phyloP scores from a whole-genome alignment of 2,797 vertebrate genomes.

The Enteromius radiatus region DNA sequence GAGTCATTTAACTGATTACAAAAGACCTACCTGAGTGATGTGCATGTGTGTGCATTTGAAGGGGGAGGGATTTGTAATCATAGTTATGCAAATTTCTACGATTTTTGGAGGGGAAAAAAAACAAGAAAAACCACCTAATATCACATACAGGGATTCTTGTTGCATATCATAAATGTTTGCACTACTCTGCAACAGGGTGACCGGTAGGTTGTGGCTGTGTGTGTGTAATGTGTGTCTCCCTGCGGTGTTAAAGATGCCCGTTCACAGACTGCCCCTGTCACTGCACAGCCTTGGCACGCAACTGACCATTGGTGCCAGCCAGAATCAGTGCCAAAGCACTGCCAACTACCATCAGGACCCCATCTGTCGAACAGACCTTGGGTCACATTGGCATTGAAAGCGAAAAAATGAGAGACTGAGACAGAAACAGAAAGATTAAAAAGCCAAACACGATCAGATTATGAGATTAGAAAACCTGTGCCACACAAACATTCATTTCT shows the following conservation, averaged over 20 bases:
- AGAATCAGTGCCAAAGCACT: constrained; percentile 28
- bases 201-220: background rate
- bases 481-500: constrained; percentile 5
- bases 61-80: background rate
- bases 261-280: constrained; percentile 39
- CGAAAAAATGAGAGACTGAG: background rate
- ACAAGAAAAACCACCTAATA: background rate
- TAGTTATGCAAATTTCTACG: constrained; percentile 1
- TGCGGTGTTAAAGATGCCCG: constrained; percentile 16
- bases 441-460: constrained; percentile 17
- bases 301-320: constrained; percentile 20
- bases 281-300: constrained; percentile 37
- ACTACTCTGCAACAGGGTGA: background rate
- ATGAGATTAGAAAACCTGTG: constrained; percentile 17
- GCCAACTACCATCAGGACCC: constrained; percentile 42
- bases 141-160: background rate
- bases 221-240: constrained; percentile 26
- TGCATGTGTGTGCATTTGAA: background rate
- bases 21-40: constrained; percentile 16
- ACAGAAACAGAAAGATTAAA: constrained; percentile 23
- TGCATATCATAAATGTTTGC: background rate
- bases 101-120: background rate
- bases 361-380: constrained; percentile 45
- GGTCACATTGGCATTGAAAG: constrained; percentile 31
- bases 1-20: constrained; percentile 46